These are phyloP conservation scores for Paedocypris micromegethes DNA, from an alignment of 2,797 vertebrate genomes.

Conservation along the genomic window DNA sequence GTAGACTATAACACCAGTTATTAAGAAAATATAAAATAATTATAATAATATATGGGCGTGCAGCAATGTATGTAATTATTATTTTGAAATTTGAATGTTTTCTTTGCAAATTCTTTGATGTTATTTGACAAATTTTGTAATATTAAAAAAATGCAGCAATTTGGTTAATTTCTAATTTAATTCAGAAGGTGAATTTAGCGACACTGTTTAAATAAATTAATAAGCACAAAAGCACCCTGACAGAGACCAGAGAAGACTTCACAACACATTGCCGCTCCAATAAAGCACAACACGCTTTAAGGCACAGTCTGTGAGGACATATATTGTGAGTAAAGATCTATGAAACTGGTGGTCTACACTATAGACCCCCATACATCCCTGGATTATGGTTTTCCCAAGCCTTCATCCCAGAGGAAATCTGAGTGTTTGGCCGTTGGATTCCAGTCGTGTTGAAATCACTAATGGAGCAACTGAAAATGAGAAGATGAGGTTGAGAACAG, in stretches of 20 bases:
- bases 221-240: slow-evolving; percentile 4
- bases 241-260: not conserved
- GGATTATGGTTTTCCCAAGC: slow-evolving; percentile 24
- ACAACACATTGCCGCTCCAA: slow-evolving; percentile 12
- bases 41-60: no score
- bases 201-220: no score
- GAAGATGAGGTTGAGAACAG: slow-evolving; percentile 39
- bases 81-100: no score
- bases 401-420: slow-evolving; percentile 30
- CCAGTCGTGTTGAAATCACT: slow-evolving; percentile 19
- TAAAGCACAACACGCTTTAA: slow-evolving; percentile 4
- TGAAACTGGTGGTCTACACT: slow-evolving; percentile 3
- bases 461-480: slow-evolving; percentile 15
- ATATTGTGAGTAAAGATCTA: slow-evolving; percentile 25
- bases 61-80: no score
- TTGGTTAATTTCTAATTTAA: no score
- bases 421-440: slow-evolving; percentile 27
- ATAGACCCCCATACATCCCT: slow-evolving; percentile 13
- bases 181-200: no score
- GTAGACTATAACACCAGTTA: no score
- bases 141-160: no score
- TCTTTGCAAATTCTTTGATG: no score
- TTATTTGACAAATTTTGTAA: no score
- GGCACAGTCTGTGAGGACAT: slow-evolving; percentile 9
- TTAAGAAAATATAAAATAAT: no score